Conservation (phyloP, 2,113 vertebrate genomes). For the Gallinago media region DNA sequence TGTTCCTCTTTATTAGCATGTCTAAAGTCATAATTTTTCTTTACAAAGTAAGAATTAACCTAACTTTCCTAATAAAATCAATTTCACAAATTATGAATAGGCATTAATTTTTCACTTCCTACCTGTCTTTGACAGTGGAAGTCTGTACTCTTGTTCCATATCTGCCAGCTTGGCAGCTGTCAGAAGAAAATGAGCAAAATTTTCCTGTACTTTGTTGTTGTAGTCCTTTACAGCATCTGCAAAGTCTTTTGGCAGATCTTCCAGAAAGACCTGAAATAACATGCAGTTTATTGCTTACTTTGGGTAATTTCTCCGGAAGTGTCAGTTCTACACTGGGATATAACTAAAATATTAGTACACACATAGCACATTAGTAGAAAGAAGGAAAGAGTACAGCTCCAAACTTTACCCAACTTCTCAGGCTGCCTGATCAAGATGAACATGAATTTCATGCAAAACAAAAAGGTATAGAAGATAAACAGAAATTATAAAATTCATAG, state of each 20-base stretch:
- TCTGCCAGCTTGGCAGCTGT: conserved; percentile 45
- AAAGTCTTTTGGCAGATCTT: conserved; percentile 62
- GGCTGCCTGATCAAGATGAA: background rate
- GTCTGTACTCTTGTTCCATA: conserved; percentile 50
- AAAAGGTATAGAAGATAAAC: background rate
- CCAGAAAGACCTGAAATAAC: conserved; percentile 49
- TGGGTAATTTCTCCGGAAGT: background rate
- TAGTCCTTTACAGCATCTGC: conserved; percentile 38
- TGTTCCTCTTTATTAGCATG: background rate
- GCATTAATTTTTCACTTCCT: background rate
- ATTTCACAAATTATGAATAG: background rate
- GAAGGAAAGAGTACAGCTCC: background rate
- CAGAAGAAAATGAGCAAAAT: conserved; percentile 63
- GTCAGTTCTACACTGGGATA: background rate
- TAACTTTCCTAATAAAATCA: background rate
- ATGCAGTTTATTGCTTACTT: background rate
- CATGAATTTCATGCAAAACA: background rate
- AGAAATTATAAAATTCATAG: background rate
- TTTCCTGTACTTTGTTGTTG: conserved; percentile 34
- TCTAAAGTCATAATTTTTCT: background rate
- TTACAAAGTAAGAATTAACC: background rate
- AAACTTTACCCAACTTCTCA: background rate
- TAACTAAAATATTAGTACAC: background rate
- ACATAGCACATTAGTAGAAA: background rate
- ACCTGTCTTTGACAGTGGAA: conserved; percentile 63